Base-by-base conservation (phyloP, 2,797 vertebrate genomes). In the Melanogrammus aeglefinus region DNA sequence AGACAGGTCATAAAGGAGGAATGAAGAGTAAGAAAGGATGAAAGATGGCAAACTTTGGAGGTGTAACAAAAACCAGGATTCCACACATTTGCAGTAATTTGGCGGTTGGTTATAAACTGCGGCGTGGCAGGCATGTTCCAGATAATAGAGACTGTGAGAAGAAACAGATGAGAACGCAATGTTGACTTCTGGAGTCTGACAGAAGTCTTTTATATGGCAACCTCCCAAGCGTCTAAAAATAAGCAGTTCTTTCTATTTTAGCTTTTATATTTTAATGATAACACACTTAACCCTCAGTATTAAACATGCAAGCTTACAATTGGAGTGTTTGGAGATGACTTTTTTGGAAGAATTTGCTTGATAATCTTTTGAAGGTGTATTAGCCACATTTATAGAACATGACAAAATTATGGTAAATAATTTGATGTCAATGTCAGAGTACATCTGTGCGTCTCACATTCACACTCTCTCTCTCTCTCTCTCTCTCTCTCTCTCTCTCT, bases 31-130 rank as follows among this genome's bases (percentile, higher is more conserved):
- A 33, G 74, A 38, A 4, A 10, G 73, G 75, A 39, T 73, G 76
- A 75, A 33, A 77, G 77, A 80, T 80, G 9, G 44, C 51, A 35
- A 75, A 76, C 66, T 81, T 82, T 66, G 72, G 76, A 85, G 79
- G 76, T 87, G 75, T 78, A 86, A 86, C 29, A 10, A 80, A 83
- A 84, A 76, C 69, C 78, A 84, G 75, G 39, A 74, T 81, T 81
- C 75, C 38, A 79, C 2, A 79, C 73, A 81, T 80, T 83, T 36
- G 81, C 39, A 81, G 66, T 44, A 74, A 57, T 79, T 78, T 75
- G 27, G 71, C 79, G 51, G 75, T 66, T 83, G 41, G 72, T 84
- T 78, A 69, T 74, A 47, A 76, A 83, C 72, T 2, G 6, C 75
- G 75, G 18, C 21, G 9, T 24, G 1, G 35, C 73, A 66, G 66